phyloP scores from a whole-genome alignment of 2,113 vertebrate species.

The Rana temporaria region DNA sequence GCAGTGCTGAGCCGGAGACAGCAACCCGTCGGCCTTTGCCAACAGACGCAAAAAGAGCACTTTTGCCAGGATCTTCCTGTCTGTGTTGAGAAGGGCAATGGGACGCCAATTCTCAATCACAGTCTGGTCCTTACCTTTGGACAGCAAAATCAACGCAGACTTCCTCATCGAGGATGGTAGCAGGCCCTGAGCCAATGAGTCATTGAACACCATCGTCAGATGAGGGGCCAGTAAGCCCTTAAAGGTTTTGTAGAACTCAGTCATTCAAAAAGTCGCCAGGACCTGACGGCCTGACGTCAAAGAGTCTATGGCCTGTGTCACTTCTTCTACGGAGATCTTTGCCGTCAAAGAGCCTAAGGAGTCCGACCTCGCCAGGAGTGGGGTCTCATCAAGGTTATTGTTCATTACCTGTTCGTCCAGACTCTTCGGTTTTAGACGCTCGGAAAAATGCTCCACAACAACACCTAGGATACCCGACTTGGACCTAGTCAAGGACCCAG shows the following conservation, averaged over 20 bases:
- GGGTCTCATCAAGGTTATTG: background rate
- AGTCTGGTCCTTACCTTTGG: too few relatives aligned
- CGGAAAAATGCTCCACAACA: background rate
- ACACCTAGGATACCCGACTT: background rate
- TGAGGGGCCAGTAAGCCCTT: too few relatives aligned
- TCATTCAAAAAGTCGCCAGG: too few relatives aligned
- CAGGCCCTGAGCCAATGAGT: too few relatives aligned
- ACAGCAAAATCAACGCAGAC: too few relatives aligned
- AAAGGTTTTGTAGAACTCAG: too few relatives aligned
- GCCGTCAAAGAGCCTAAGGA: background rate
- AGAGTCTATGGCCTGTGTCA: background rate
- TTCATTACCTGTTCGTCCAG: background rate
- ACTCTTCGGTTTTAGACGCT: background rate
- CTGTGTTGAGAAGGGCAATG: too few relatives aligned
- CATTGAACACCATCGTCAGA: too few relatives aligned
- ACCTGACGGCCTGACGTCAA: too few relatives aligned
- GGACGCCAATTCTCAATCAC: too few relatives aligned
- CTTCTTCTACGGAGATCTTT: background rate
- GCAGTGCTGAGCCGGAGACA: background rate
- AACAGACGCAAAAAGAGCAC: background rate
- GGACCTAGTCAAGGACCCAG: background rate
- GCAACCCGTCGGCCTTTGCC: background rate
- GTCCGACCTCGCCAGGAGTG: background rate
- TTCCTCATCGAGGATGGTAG: too few relatives aligned
- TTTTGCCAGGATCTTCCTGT: too few relatives aligned